These are phyloP conservation scores for Varanus salvator DNA, from an alignment of 2,113 vertebrate species.

Conservation along the genomic window DNA sequence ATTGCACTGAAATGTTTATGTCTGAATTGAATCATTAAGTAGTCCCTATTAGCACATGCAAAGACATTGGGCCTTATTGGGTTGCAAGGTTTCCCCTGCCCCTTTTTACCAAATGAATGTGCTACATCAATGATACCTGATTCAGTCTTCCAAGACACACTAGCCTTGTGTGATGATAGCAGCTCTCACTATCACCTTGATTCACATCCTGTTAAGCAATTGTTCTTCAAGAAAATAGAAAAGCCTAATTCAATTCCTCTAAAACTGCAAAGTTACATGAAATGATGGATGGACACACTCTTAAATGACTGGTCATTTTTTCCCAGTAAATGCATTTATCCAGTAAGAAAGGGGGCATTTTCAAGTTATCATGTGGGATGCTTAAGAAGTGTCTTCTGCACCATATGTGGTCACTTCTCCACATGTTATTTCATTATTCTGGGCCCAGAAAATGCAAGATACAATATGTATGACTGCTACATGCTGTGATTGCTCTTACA, in stretches of 20 bases:
- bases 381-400: background rate
- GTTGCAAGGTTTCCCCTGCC: too few relatives aligned
- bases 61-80: too few relatives aligned
- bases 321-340: background rate
- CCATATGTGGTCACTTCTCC: background rate
- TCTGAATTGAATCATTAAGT: too few relatives aligned
- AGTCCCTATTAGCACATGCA: too few relatives aligned
- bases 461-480: background rate
- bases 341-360: background rate
- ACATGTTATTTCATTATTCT: background rate
- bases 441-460: background rate
- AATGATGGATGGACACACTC: background rate
- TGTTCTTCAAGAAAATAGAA: background rate
- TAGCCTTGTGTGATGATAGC: background rate
- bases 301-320: background rate
- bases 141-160: background rate
- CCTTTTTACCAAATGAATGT: too few relatives aligned
- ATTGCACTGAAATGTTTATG: too few relatives aligned
- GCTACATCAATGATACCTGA: too few relatives aligned
- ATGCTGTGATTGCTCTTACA: background rate
- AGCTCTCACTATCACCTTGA: background rate
- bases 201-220: background rate
- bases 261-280: background rate
- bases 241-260: background rate
- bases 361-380: background rate